These are phyloP conservation scores for Lasioglossum lativentre DNA, from an alignment of 2,888 invertebrate genomes.

Conservation along the genomic window DNA sequence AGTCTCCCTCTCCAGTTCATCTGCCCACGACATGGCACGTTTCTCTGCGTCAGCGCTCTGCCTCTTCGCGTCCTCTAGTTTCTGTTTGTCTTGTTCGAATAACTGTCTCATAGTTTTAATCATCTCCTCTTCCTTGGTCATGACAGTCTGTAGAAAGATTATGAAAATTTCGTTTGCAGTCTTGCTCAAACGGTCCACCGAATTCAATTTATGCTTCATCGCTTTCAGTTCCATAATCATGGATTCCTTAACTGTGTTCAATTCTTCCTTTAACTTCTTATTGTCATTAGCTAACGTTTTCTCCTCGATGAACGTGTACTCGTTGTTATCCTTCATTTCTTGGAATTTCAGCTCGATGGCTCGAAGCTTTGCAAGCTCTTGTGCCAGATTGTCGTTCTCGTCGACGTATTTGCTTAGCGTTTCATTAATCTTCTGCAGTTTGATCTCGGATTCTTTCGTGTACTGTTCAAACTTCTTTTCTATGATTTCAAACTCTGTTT, in stretches of 20 bases:
- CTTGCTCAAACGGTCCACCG: slow-evolving; percentile 63
- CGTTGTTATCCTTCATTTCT: slow-evolving; percentile 34
- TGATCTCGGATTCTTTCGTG: slow-evolving; percentile 54
- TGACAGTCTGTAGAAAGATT: slow-evolving; percentile 74
- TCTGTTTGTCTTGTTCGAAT: slow-evolving; percentile 69
- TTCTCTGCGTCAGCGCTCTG: slow-evolving; percentile 77
- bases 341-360: slow-evolving; percentile 38
- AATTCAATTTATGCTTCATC: slow-evolving; percentile 62
- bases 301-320: slow-evolving; percentile 20
- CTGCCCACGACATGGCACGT: slow-evolving; percentile 73
- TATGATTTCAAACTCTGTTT: slow-evolving; percentile 34
- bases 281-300: slow-evolving; percentile 67
- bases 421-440: slow-evolving; percentile 49
- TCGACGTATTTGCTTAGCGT: slow-evolving; percentile 51
- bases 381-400: slow-evolving; percentile 85
- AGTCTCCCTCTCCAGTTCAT: slow-evolving; percentile 78
- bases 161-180: slow-evolving; percentile 73
- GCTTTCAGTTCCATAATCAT: slow-evolving; percentile 78
- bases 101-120: slow-evolving; percentile 69
- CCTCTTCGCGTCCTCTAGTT: slow-evolving; percentile 75
- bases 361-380: slow-evolving; percentile 79
- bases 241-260: slow-evolving; percentile 67
- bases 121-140: slow-evolving; percentile 79
- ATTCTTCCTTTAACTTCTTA: slow-evolving; percentile 78
- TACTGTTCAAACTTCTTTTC: slow-evolving; percentile 39